Evolutionary conservation across 2,888 invertebrate species (phyloP), one percentile per base, ranked within the genome.

Genomic region (Allophyes oxyacanthae): DNA sequence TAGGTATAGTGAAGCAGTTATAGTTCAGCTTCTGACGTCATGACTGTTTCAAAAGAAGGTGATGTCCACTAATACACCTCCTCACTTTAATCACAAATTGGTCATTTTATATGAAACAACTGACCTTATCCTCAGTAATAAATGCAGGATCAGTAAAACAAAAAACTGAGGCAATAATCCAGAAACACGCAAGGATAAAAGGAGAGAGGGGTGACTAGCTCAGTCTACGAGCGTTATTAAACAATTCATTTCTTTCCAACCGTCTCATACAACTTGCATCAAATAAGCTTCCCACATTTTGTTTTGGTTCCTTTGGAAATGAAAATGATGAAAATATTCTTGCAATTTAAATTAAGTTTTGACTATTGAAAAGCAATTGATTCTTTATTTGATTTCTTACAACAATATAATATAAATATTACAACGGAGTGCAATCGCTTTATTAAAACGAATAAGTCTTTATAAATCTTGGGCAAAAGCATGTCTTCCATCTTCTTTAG

Each of bases 151-250:
- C 14, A 9, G 25, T 11, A 36, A 32, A 48, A 14, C 3, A 42
- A 34, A 44, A 6, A 13, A 32, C n/a, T 11, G 9, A 11, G 6
- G 14, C 50, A 48, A 59, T 64, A 52, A 36, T 7, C 34, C 30
- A 5, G 34, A 59, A 40, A 40, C 40, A 36, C 25, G 10, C 0
- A 9, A 25, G 6, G n/a, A 59, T 8, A 40, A 20, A 37, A 38
- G 53, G 33, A 34, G 1, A 13, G 30, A 7, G 33, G 37, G 32
- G 13, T 6, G 36, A 38, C 38, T 15, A 10, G 1, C 8, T 13
- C 53, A 40, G 60, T 54, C 66, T 54, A 20, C 60, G 33, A 60
- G 45, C 54, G 14, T 54, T 66, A 64, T 64, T 66, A 60, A 54
- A 64, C 45, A 54, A 45, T 64, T 64, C 48, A 65, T 65, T 66